These are phyloP conservation scores for Jordanella pulchra DNA, from an alignment of 2,797 vertebrate genomes.

Conservation along the genomic window DNA sequence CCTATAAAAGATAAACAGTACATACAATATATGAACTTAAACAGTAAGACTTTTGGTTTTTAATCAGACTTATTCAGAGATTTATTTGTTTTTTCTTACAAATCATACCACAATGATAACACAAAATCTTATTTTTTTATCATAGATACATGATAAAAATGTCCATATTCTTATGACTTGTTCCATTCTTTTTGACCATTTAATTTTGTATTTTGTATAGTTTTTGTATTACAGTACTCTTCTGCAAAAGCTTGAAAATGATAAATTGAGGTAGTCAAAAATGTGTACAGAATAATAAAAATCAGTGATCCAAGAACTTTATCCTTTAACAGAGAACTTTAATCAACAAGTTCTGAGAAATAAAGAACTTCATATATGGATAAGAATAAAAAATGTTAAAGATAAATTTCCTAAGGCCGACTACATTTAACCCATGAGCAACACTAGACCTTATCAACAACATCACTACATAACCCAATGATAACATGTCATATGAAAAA, in stretches of 20 bases:
- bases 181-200: neutral
- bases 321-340: neutral
- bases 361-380: neutral
- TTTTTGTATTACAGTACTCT: neutral
- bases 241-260: neutral
- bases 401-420: neutral
- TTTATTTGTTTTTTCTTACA: neutral
- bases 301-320: neutral
- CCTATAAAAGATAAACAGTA: slow-evolving; percentile 12
- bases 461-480: neutral
- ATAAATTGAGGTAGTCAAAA: neutral
- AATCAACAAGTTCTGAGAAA: neutral
- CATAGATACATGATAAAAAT: neutral
- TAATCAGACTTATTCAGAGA: no score
- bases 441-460: neutral
- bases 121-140: neutral
- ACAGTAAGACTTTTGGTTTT: neutral
- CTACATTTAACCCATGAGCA: neutral
- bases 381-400: neutral
- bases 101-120: neutral
- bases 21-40: neutral
- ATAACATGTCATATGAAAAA: neutral
- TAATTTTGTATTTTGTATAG: no score
- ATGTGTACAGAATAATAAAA: neutral
- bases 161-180: neutral